phyloP scores from a whole-genome alignment of 2,888 invertebrate species.

The Schizaphis graminum region DNA sequence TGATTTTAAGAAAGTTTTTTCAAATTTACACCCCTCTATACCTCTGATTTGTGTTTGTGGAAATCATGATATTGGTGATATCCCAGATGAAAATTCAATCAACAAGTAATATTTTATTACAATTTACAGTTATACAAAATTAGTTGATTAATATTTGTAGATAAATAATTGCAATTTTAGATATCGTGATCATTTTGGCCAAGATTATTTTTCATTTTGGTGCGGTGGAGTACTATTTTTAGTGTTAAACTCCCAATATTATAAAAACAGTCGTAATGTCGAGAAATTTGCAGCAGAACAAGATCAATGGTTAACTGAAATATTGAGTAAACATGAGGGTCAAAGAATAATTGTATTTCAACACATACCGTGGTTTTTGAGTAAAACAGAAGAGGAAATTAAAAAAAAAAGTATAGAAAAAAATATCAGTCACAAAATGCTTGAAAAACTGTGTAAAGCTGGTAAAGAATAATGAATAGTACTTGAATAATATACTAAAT shows the following conservation, averaged over 20 bases:
- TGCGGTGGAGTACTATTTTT: constrained; percentile 72
- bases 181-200: constrained; percentile 71
- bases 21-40: constrained; percentile 71
- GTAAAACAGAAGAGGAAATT: constrained; percentile 70
- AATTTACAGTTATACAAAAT: neutral
- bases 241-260: constrained; percentile 73
- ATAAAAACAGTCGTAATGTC: constrained; percentile 67
- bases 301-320: constrained; percentile 71
- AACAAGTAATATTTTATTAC: constrained; percentile 68
- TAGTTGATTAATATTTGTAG: neutral
- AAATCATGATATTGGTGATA: constrained; percentile 74
- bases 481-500: constrained; percentile 14
- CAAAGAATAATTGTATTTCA: constrained; percentile 71
- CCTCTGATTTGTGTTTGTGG: constrained; percentile 73
- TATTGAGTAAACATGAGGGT: constrained; percentile 69
- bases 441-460: constrained; percentile 71
- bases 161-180: constrained; percentile 66
- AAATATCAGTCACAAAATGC: constrained; percentile 70
- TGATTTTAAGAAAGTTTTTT: constrained; percentile 71
- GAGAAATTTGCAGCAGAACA: constrained; percentile 71
- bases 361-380: constrained; percentile 73
- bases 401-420: constrained; percentile 71
- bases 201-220: constrained; percentile 73
- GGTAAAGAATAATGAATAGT: constrained; percentile 69
- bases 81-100: constrained; percentile 71